Conservation (phyloP, 2,888 invertebrate genomes). For the Scrobipalpa costella region DNA sequence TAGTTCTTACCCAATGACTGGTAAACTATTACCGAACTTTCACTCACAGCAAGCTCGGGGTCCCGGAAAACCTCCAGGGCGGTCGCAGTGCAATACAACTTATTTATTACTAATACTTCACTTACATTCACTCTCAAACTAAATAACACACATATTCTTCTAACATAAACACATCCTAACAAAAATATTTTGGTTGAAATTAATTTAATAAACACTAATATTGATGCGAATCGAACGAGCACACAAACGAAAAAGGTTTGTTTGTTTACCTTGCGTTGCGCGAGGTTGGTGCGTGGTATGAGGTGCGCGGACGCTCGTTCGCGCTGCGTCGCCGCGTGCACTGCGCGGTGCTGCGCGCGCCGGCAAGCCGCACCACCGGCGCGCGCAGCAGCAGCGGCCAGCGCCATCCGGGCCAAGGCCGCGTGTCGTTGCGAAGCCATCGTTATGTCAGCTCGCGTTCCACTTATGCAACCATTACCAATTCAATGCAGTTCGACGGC, state of each 20-base stretch:
- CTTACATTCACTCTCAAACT: not conserved
- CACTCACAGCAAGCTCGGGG: slow-evolving; percentile 15
- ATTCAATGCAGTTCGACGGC: slow-evolving; percentile 72
- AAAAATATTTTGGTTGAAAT: not conserved
- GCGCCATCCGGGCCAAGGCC: slow-evolving; percentile 71
- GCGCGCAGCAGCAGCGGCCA: slow-evolving; percentile 37
- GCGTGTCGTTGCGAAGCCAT: slow-evolving; percentile 67
- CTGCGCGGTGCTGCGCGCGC: slow-evolving; percentile 37
- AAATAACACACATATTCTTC: not conserved
- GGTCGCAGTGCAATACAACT: not conserved
- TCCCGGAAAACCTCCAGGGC: slow-evolving; percentile 14
- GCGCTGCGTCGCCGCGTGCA: slow-evolving; percentile 47
- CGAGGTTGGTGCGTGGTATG: slow-evolving; percentile 31
- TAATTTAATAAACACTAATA: not conserved
- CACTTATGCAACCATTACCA: slow-evolving; percentile 75
- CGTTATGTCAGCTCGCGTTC: slow-evolving; percentile 79
- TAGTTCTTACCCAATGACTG: slow-evolving; percentile 22
- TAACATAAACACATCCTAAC: not conserved
- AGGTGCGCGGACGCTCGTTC: slow-evolving; percentile 49
- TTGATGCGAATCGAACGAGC: not conserved
- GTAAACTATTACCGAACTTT: slow-evolving; percentile 18
- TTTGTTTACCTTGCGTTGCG: slow-evolving; percentile 34
- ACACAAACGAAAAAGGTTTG: slow-evolving; percentile 9
- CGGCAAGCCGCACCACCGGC: slow-evolving; percentile 31
- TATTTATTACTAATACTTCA: slow-evolving; percentile 6